Percentiles rank a stretch among this genome's conserved stretches.
phyloP scores from a whole-genome alignment of 2,113 vertebrate species.

The Phylloscopus whistleri region DNA sequence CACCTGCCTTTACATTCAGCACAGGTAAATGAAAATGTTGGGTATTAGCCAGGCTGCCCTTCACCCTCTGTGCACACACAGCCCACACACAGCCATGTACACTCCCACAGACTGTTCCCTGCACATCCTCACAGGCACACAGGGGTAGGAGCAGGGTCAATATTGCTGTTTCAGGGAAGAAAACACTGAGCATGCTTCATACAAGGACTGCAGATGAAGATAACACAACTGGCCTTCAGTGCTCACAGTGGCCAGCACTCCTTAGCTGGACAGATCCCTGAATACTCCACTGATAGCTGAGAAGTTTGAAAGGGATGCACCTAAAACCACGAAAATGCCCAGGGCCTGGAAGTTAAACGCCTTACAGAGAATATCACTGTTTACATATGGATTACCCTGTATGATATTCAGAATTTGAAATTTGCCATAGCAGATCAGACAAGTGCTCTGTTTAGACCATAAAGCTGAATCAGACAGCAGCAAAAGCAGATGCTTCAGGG shows the following conservation, averaged over 20 bases:
- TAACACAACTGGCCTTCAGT: neutral
- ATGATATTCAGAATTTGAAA: neutral
- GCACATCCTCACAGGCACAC: too few relatives aligned
- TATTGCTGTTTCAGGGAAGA: neutral
- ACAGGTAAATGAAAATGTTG: neutral
- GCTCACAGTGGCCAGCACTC: neutral
- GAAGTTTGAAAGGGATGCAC: neutral
- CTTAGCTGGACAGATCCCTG: neutral
- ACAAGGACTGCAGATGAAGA: neutral
- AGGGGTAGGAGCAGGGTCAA: rapidly evolving
- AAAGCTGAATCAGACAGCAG: neutral
- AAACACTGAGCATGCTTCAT: neutral
- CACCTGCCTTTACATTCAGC: neutral
- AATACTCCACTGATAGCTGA: neutral
- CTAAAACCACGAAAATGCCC: neutral
- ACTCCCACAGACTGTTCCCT: neutral
- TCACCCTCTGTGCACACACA: neutral
- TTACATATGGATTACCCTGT: neutral
- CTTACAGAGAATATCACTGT: neutral
- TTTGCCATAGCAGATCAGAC: neutral
- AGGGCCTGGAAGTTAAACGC: neutral
- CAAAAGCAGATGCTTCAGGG: neutral
- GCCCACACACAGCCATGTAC: rapidly evolving
- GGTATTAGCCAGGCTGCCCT: neutral
- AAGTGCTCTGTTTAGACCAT: neutral